Evolutionary conservation across 2,113 vertebrate genomes (phyloP).

Genomic region (Apistogramma diplotaenia): DNA sequence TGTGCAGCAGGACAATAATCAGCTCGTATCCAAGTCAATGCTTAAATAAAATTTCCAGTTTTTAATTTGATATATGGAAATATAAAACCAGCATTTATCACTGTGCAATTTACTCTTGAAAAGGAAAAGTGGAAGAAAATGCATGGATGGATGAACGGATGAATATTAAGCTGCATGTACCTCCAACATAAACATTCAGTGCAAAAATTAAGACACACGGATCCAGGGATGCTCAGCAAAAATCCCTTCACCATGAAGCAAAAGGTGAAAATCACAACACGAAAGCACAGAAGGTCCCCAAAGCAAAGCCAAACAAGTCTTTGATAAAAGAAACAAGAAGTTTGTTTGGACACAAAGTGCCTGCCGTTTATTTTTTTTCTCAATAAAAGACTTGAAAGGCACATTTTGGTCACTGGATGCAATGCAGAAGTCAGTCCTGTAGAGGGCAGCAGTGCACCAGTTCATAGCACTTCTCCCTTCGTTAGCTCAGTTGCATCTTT

Average conservation of each 20-base stretch:
- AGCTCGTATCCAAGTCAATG: not conserved
- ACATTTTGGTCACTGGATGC: not conserved
- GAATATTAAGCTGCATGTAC: not conserved
- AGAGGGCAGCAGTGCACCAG: not conserved
- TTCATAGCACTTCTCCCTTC: not conserved
- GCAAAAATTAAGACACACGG: not conserved
- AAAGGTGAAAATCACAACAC: not conserved
- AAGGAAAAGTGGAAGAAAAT: no score
- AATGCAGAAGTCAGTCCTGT: not conserved
- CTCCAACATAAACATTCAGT: no score
- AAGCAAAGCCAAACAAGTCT: not conserved
- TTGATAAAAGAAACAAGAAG: not conserved
- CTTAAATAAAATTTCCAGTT: not conserved
- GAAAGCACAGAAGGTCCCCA: not conserved
- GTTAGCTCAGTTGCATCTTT: not conserved
- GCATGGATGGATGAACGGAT: no score
- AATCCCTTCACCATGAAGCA: not conserved
- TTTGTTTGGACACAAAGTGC: no score
- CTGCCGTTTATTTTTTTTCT: not conserved
- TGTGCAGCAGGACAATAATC: not conserved
- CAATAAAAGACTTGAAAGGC: not conserved
- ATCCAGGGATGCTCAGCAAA: not conserved
- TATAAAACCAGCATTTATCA: not conserved
- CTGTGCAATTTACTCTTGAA: not conserved
- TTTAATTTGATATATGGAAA: not conserved